Conservation (phyloP, 2,113 vertebrate species). For the Atlantisia rogersi region DNA sequence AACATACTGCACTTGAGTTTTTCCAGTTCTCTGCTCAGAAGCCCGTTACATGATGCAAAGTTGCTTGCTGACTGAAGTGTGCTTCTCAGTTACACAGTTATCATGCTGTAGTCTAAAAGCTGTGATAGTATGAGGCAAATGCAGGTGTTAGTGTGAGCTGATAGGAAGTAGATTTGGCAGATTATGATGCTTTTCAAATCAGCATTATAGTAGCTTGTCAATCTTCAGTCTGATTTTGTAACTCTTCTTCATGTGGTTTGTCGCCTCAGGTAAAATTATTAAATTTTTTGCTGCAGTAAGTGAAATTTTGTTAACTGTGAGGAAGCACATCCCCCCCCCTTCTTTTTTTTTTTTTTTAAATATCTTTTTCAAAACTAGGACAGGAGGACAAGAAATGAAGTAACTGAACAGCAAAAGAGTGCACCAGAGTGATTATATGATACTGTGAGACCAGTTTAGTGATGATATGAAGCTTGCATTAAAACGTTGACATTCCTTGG, state of each 20-base stretch:
- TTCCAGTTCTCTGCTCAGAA: neutral
- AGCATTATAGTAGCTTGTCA: neutral
- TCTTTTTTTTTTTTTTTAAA: neutral
- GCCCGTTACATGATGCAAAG: neutral
- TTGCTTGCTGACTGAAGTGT: neutral
- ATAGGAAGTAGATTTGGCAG: neutral
- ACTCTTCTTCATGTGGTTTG: neutral
- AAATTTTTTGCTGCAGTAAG: neutral
- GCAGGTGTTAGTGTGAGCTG: neutral
- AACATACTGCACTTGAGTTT: neutral
- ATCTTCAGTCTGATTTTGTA: neutral
- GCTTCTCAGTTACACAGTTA: neutral
- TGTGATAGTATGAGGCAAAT: neutral
- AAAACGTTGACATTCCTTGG: neutral
- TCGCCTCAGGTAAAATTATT: neutral
- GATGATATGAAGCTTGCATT: neutral
- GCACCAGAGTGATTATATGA: neutral
- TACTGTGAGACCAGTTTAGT: neutral
- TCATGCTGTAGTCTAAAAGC: neutral
- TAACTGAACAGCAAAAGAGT: neutral
- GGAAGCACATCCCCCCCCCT: neutral
- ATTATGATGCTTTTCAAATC: neutral
- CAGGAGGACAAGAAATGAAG: neutral
- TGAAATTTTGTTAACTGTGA: neutral
- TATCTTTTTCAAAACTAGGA: neutral